phyloP scores from a whole-genome alignment of 2,113 vertebrate genomes.

The Phoenicopterus ruber region DNA sequence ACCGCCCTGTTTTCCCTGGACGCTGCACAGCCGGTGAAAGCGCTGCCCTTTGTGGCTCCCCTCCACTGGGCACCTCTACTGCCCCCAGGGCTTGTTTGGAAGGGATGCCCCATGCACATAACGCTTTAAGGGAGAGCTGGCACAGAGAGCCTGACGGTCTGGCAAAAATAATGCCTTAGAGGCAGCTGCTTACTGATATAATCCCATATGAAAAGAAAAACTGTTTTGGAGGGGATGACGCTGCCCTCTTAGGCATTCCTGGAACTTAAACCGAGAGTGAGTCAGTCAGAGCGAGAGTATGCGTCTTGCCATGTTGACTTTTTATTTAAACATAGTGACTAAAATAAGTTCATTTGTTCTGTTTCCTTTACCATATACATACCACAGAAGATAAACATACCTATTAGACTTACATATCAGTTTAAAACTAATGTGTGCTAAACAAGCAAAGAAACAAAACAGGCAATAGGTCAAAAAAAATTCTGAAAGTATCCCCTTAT shows the following conservation, averaged over 20 bases:
- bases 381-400: background rate
- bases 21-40: background rate
- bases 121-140: background rate
- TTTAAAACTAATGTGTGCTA: background rate
- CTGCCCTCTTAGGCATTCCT: slow-evolving; percentile 17
- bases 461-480: background rate
- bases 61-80: background rate
- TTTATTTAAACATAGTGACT: background rate
- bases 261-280: background rate
- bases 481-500: background rate
- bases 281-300: background rate
- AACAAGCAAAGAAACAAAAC: background rate
- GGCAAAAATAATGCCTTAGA: slow-evolving; percentile 10
- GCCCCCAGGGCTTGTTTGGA: background rate
- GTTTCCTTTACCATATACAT: background rate
- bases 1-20: background rate
- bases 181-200: slow-evolving; percentile 35
- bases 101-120: background rate
- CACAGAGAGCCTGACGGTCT: background rate
- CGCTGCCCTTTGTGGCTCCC: background rate
- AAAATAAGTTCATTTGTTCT: slow-evolving; percentile 10
- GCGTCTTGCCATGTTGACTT: background rate
- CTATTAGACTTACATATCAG: background rate
- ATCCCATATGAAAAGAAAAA: slow-evolving; percentile 12
- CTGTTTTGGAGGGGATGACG: slow-evolving; percentile 14